phyloP scores from a whole-genome alignment of 2,888 invertebrate species.

The Drosophila helvetica region DNA sequence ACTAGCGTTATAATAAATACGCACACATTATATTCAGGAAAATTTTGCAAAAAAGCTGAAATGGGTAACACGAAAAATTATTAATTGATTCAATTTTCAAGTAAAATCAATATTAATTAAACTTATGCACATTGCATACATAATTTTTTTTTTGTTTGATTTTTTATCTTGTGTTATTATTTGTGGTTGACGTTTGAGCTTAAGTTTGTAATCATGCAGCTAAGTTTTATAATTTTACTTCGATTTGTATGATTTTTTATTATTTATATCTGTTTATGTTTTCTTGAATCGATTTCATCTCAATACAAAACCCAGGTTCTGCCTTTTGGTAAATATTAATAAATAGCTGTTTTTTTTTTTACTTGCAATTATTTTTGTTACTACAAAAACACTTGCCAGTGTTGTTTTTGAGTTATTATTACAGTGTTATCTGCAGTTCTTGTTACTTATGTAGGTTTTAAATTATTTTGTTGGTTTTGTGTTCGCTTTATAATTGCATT shows the following conservation, averaged over 20 bases:
- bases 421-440: slow-evolving; percentile 42
- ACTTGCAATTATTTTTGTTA: slow-evolving; percentile 5
- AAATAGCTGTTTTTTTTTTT: slow-evolving; percentile 43
- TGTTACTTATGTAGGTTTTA: slow-evolving; percentile 63
- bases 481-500: slow-evolving; percentile 80
- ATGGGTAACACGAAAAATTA: slow-evolving; percentile 54
- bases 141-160: slow-evolving; percentile 24
- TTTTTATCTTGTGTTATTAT: slow-evolving; percentile 18
- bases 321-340: slow-evolving; percentile 44
- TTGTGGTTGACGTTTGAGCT: slow-evolving; percentile 56
- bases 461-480: slow-evolving; percentile 58
- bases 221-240: slow-evolving; percentile 29
- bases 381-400: slow-evolving; percentile 14
- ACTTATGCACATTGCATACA: slow-evolving; percentile 49
- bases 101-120: slow-evolving; percentile 61
- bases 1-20: slow-evolving; percentile 24
- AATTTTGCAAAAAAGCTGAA: slow-evolving; percentile 18
- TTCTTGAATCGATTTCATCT: slow-evolving; percentile 21
- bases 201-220: slow-evolving; percentile 58
- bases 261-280: slow-evolving; percentile 37
- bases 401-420: slow-evolving; percentile 41
- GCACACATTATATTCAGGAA: slow-evolving; percentile 32
- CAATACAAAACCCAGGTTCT: slow-evolving; percentile 45
- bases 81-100: slow-evolving; percentile 51
- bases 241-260: slow-evolving; percentile 35